Percentiles rank a stretch among this genome's conserved stretches.
Conservation (phyloP, 2,888 invertebrate genomes). For the Dioctria linearis region DNA sequence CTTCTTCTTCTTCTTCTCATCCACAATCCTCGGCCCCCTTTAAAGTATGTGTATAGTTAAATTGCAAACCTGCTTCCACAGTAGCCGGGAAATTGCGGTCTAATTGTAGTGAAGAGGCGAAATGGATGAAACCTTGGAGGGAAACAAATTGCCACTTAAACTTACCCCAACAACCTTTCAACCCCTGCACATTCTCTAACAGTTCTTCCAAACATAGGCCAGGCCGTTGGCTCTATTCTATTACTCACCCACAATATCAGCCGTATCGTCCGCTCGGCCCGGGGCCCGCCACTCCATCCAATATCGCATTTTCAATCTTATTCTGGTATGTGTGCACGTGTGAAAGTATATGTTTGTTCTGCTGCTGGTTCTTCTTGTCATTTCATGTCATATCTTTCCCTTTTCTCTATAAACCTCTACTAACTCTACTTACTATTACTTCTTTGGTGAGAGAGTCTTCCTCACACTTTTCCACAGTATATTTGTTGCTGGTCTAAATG, state of each 20-base stretch:
- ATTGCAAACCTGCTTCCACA: constrained; percentile 49
- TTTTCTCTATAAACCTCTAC: background rate
- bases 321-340: background rate
- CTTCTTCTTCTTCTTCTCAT: background rate
- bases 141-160: constrained; percentile 56
- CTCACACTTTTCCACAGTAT: constrained; percentile 15
- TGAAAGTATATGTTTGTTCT: background rate
- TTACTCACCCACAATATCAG: constrained; percentile 2
- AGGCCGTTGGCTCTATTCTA: constrained; percentile 7
- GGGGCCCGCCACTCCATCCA: background rate
- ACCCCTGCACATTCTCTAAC: constrained; percentile 28
- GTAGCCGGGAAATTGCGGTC: constrained; percentile 51
- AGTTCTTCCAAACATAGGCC: constrained; percentile 24
- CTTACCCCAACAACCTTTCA: constrained; percentile 54
- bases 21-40: constrained; percentile 11
- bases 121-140: constrained; percentile 50
- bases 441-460: too few relatives aligned
- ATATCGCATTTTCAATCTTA: constrained; percentile 2
- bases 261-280: background rate
- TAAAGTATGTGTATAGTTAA: constrained; percentile 44
- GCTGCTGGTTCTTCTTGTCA: constrained; percentile 23
- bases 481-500: background rate
- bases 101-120: constrained; percentile 51
- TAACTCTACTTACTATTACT: too few relatives aligned
- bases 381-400: constrained; percentile 14